Percentiles rank a stretch among this genome's conserved stretches.
Evolutionary conservation across 1,140 invertebrate genomes (phyloP).

Genomic region (Campoletis sonorensis): DNA sequence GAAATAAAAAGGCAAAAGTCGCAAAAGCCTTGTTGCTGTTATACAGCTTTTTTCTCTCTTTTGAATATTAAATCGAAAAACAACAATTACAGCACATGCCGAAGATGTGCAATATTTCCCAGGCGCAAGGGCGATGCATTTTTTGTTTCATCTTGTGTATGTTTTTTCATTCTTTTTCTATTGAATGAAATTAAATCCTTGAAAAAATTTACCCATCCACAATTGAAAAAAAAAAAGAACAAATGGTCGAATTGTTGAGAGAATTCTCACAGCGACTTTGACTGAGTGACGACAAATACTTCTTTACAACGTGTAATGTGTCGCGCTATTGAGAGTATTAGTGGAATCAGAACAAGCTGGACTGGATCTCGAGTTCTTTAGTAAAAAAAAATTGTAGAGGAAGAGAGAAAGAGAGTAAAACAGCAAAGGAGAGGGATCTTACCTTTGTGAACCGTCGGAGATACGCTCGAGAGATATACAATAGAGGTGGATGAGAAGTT

Average conservation of each 20-base stretch:
- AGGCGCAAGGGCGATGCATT: too few relatives aligned
- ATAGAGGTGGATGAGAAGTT: slow-evolving; percentile 42
- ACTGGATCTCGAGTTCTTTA: neutral
- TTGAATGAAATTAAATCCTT: too few relatives aligned
- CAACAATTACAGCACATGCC: too few relatives aligned
- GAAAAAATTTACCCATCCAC: too few relatives aligned
- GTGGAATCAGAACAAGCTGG: neutral
- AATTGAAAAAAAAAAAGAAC: too few relatives aligned
- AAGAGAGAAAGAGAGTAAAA: neutral
- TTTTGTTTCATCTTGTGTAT: too few relatives aligned
- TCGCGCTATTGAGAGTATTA: neutral
- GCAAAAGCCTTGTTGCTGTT: too few relatives aligned
- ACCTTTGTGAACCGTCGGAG: slow-evolving; percentile 37
- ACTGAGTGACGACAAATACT: neutral
- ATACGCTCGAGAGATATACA: slow-evolving; percentile 40
- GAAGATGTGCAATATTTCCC: too few relatives aligned
- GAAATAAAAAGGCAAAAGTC: neutral
- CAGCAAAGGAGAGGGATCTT: neutral
- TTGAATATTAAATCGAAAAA: too few relatives aligned
- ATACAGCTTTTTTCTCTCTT: too few relatives aligned
- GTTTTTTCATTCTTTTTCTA: too few relatives aligned
- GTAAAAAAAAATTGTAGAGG: neutral
- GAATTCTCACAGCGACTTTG: neutral
- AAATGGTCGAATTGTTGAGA: too few relatives aligned
- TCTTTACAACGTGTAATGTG: neutral